These are phyloP conservation scores for Luffia ferchaultella DNA, from an alignment of 2,888 invertebrate genomes.

Conservation along the genomic window DNA sequence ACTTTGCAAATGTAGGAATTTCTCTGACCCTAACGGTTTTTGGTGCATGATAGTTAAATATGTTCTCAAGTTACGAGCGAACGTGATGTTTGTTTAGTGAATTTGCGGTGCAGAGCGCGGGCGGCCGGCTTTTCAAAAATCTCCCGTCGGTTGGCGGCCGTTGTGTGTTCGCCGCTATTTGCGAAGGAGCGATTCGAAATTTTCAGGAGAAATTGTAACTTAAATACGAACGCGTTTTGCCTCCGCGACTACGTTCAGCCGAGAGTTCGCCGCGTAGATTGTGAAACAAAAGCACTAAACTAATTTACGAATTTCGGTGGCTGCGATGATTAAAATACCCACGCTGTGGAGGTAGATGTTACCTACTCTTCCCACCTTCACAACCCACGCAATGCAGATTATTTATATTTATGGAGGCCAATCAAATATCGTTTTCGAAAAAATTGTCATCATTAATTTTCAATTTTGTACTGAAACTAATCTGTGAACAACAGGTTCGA, in stretches of 20 bases:
- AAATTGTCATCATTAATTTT: too few relatives aligned
- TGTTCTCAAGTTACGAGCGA: not conserved
- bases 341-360: too few relatives aligned
- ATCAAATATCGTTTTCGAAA: constrained; percentile 2
- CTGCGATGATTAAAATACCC: constrained; percentile 4
- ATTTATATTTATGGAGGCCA: constrained; percentile 5
- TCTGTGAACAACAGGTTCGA: too few relatives aligned
- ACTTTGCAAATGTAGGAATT: too few relatives aligned
- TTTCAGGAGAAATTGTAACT: constrained; percentile 5
- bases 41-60: not conserved
- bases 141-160: not conserved
- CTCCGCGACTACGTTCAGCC: not conserved
- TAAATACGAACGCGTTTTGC: constrained; percentile 2
- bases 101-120: not conserved
- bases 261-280: constrained; percentile 3
- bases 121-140: constrained; percentile 2
- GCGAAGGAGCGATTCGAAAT: constrained; percentile 7
- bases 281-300: constrained; percentile 7
- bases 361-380: too few relatives aligned
- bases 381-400: too few relatives aligned
- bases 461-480: too few relatives aligned
- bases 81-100: not conserved
- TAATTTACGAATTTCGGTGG: constrained; percentile 6
- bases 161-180: constrained; percentile 5
- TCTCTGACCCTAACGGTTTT: too few relatives aligned